phyloP scores from a whole-genome alignment of 2,113 vertebrate genomes.

The Terrapene triunguis region DNA sequence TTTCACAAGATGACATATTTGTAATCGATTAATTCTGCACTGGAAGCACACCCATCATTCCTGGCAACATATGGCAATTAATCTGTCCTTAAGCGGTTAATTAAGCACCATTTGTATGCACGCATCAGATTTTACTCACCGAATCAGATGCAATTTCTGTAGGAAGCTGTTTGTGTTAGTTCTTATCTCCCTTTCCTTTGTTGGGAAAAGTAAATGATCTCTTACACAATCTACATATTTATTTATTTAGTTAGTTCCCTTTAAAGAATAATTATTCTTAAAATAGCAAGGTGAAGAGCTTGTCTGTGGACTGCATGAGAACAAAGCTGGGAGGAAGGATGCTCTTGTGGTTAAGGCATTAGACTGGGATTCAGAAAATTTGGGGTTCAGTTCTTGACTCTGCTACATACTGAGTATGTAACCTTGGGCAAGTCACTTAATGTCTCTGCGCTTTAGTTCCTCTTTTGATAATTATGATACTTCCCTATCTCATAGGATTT shows the following conservation, averaged over 20 bases:
- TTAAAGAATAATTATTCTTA: background rate
- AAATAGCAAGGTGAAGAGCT: background rate
- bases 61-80: slow-evolving; percentile 68
- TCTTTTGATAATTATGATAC: background rate
- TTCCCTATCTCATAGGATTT: background rate
- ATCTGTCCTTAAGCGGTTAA: slow-evolving; percentile 73
- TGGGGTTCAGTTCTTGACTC: fast-evolving
- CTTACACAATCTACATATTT: background rate
- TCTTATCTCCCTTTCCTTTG: slow-evolving; percentile 8
- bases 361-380: fast-evolving
- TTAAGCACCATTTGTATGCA: slow-evolving; percentile 70
- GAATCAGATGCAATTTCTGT: background rate
- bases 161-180: slow-evolving; percentile 48
- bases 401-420: background rate
- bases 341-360: fast-evolving
- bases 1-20: slow-evolving; percentile 33
- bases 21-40: slow-evolving; percentile 29
- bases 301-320: background rate
- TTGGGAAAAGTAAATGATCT: background rate
- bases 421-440: background rate
- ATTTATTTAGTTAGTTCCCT: fast-evolving
- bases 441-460: background rate
- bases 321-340: background rate
- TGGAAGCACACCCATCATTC: slow-evolving; percentile 62
- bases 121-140: background rate